Base-by-base conservation (phyloP, 2,113 vertebrate genomes). In the Chionis minor region DNA sequence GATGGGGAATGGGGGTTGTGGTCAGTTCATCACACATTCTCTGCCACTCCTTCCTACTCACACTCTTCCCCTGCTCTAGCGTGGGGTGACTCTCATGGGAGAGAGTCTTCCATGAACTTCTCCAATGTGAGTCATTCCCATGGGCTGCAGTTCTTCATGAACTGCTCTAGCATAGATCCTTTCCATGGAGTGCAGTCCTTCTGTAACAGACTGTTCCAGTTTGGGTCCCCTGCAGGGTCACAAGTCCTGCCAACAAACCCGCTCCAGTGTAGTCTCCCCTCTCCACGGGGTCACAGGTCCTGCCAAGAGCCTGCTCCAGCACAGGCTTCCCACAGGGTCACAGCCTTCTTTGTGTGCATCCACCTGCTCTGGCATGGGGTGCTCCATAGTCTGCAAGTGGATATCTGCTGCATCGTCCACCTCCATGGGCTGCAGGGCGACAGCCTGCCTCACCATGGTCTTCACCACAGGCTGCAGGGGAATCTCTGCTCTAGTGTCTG, bases 351-450 rank as follows among this genome's bases (percentile, higher is more conserved):
- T 1, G 4, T 21, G 14, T 8, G 8, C 74, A 51, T 49, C 35
- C 12, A 6, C 24, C 15, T 66, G 6, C 40, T 44, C 33, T 0
- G 2, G 4, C 4, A 2, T 56, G 51, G 40, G 28, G 28, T 33
- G 28, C 28, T 61, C 27, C 16, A 14, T 1, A 1, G 26, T 5
- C 14, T 56, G 26, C 40, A 38, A 32, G 32, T 35, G 32, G 45
- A n/a, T 44, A 9, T n/a, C 10, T 27, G 24, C 19, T 23, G 28
- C 35, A 19, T 35, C 2, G 1, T 24, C 4, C 3, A 15, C 22
- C 22, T 62, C 40, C 51, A 14, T 35, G 62, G 40, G 20, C 8
- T 28, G 35, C 32, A 42, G 9, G 28, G 40, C 16, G 3, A 28
- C 17, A 54, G 30, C 30, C 21, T 27, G 17, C 30, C 14, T 28